Evolutionary conservation across 2,113 vertebrate species (phyloP).

Genomic region (Phainopepla nitens): DNA sequence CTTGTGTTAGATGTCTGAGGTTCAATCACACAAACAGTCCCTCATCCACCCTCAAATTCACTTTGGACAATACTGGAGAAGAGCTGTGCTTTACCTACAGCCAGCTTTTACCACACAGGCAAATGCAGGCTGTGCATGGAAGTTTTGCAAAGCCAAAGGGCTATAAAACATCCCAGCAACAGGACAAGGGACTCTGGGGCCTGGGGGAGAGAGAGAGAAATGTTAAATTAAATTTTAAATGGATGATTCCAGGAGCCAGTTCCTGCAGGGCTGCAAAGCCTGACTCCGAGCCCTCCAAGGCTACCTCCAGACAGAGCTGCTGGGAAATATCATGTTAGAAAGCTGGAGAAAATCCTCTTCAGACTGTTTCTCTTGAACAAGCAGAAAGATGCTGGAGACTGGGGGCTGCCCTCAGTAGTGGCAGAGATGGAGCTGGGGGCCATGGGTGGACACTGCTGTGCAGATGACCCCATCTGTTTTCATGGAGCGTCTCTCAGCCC

Average conservation of each 20-base stretch:
- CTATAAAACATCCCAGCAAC: neutral
- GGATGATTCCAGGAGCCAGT: neutral
- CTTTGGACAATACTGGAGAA: neutral
- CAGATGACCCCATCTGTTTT: neutral
- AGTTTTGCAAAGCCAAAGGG: neutral
- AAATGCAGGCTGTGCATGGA: neutral
- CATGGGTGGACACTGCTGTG: fast-evolving
- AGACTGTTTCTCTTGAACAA: neutral
- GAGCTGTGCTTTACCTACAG: neutral
- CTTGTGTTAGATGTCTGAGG: neutral
- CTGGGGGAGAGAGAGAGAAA: neutral
- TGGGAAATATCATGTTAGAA: neutral
- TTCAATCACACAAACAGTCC: neutral
- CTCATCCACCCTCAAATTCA: neutral
- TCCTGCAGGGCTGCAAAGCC: neutral
- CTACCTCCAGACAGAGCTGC: neutral
- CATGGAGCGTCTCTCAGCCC: neutral
- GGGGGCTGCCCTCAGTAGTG: fast-evolving
- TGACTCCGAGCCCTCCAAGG: neutral
- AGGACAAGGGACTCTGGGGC: neutral
- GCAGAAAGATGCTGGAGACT: neutral
- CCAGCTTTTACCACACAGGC: neutral
- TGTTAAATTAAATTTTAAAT: neutral
- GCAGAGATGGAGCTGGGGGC: neutral
- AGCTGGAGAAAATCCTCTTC: neutral